These are phyloP conservation scores for Ginglymostoma cirratum DNA, from an alignment of 2,113 vertebrate genomes.

Conservation along the genomic window DNA sequence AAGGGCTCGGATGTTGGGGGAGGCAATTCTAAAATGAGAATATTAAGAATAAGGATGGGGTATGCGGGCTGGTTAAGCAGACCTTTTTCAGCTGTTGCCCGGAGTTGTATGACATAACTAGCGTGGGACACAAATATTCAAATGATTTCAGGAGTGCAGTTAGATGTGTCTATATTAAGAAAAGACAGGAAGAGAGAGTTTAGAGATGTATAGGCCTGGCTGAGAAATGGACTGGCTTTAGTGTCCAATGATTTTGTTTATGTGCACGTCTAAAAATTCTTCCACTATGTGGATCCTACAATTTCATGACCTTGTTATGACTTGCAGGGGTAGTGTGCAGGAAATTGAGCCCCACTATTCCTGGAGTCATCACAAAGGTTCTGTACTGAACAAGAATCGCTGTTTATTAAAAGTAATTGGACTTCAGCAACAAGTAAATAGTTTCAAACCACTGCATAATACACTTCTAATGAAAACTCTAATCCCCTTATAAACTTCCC, in stretches of 20 bases:
- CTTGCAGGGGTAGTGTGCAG: too few species aligned
- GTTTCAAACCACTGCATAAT: too few species aligned
- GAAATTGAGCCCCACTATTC: too few species aligned
- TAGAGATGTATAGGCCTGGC: neutral
- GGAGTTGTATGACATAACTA: neutral
- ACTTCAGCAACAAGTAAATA: too few species aligned
- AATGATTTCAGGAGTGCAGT: neutral
- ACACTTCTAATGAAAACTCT: too few species aligned
- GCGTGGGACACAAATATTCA: neutral
- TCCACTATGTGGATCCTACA: neutral
- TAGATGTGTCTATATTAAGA: neutral
- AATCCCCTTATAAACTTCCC: too few species aligned
- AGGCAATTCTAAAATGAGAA: neutral
- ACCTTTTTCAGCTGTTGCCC: neutral
- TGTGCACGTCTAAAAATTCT: neutral
- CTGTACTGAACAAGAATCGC: too few species aligned
- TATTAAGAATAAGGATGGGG: neutral
- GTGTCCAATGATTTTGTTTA: neutral
- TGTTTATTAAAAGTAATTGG: too few species aligned
- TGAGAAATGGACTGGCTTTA: neutral
- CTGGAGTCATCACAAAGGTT: too few species aligned
- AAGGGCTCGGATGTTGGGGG: neutral
- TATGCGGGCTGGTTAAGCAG: neutral
- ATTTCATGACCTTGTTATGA: neutral
- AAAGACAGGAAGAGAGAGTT: neutral